phyloP scores from a whole-genome alignment of 2,888 invertebrate genomes.

The Desoria tigrina region DNA sequence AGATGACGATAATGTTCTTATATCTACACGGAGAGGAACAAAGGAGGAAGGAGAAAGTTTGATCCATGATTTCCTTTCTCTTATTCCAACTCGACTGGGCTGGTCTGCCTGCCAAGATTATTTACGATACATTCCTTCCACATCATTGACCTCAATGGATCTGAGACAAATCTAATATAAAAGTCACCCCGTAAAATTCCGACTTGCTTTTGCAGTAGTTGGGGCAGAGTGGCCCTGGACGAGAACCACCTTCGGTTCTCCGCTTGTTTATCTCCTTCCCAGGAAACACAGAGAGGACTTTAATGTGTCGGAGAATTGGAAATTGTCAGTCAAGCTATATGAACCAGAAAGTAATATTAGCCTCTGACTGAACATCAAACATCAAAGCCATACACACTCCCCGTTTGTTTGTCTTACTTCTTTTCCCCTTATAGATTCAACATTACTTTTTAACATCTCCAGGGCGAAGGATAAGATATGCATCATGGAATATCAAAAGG shows the following conservation, averaged over 20 bases:
- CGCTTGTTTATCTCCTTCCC: neutral
- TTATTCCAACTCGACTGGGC: slow-evolving; percentile 9
- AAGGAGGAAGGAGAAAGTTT: slow-evolving; percentile 16
- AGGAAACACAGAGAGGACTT: neutral
- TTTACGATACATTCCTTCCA: slow-evolving; percentile 28
- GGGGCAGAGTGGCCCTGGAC: too few relatives aligned
- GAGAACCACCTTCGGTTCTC: neutral
- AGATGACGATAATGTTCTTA: too few relatives aligned
- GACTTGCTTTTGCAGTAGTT: neutral
- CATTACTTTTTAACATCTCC: too few relatives aligned
- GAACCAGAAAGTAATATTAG: neutral
- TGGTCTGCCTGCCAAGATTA: slow-evolving; percentile 11
- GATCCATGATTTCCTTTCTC: slow-evolving; percentile 15
- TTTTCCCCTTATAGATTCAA: too few relatives aligned
- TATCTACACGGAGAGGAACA: neutral
- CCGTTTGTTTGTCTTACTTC: too few relatives aligned
- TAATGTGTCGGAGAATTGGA: neutral
- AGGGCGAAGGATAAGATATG: too few relatives aligned
- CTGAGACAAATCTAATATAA: slow-evolving; percentile 6
- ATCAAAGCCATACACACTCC: too few relatives aligned
- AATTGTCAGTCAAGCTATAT: slow-evolving; percentile 6
- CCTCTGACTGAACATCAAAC: too few relatives aligned
- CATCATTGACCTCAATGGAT: slow-evolving; percentile 27
- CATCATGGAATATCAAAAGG: too few relatives aligned
- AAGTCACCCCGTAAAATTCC: neutral